A percentile compares a stretch with the other conserved stretches of the same genome.
Conservation (phyloP, 2,113 vertebrate genomes). For the Proterorhinus semilunaris region DNA sequence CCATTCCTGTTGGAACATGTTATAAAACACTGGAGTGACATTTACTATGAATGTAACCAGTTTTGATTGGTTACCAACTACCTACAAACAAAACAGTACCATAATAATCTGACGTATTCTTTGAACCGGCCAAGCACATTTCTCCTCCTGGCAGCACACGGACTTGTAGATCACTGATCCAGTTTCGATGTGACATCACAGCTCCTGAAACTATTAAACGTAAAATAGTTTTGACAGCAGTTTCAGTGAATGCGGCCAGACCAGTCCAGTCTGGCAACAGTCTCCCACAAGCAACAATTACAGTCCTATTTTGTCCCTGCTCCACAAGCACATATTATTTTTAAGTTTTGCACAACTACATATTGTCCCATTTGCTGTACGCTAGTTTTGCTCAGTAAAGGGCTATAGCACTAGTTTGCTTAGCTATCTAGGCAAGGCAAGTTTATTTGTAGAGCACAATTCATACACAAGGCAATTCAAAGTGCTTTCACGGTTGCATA, state of each 20-base stretch:
- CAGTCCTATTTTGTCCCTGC: not conserved
- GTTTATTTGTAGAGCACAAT: no score
- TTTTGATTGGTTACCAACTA: not conserved
- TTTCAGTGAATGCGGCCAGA: constrained; percentile 17
- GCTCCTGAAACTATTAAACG: not conserved
- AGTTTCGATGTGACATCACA: not conserved
- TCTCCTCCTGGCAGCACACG: not conserved
- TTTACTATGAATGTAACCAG: no score
- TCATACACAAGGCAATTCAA: no score
- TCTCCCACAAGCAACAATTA: constrained; percentile 9
- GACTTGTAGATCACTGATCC: not conserved
- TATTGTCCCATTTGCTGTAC: not conserved
- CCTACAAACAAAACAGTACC: not conserved
- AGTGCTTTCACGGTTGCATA: no score
- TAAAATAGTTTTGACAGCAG: constrained; percentile 30
- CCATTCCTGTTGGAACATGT: no score
- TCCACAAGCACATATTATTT: not conserved
- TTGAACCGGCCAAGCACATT: not conserved
- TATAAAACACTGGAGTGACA: no score
- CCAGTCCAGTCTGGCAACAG: constrained; percentile 31
- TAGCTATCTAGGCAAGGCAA: no score
- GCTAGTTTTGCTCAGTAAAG: no score
- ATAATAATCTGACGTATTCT: not conserved
- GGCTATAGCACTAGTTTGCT: no score
- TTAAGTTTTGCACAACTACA: not conserved